Evolutionary conservation across 2,797 vertebrate species (phyloP).

Genomic region (Nasua narica): DNA sequence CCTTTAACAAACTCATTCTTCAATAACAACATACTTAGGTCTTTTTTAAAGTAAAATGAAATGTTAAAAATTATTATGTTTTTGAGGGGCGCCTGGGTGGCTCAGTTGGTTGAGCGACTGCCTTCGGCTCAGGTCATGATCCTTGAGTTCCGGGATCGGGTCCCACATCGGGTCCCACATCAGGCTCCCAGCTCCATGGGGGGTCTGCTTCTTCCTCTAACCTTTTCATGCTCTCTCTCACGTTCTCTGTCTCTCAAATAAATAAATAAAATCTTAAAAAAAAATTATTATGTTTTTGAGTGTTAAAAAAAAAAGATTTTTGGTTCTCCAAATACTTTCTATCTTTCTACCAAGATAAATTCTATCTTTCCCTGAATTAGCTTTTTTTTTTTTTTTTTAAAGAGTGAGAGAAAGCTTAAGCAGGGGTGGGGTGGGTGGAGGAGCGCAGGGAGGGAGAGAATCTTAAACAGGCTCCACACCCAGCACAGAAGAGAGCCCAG

Average conservation of each 20-base stretch:
- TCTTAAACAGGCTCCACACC: background rate
- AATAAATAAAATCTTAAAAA: too few species aligned
- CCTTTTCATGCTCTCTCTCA: too few species aligned
- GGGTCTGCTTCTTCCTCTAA: too few species aligned
- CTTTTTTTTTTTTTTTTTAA: too few species aligned
- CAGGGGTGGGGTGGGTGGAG: background rate
- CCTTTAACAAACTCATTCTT: background rate
- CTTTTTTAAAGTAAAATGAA: constrained; percentile 8
- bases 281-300: background rate
- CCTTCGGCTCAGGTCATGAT: too few species aligned
- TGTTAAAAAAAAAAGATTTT: background rate
- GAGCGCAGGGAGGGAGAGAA: background rate
- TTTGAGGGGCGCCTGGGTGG: too few species aligned
- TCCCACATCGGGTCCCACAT: too few species aligned
- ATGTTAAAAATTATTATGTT: background rate
- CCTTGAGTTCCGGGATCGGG: too few species aligned
- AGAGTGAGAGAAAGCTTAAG: background rate
- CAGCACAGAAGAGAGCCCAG: background rate
- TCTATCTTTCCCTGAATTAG: background rate
- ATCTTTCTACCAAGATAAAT: background rate
- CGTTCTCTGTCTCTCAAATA: too few species aligned
- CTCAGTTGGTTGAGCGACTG: too few species aligned
- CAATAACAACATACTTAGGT: background rate
- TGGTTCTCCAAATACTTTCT: background rate
- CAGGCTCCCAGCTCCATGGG: too few species aligned